phyloP scores from a whole-genome alignment of 2,113 vertebrate species.

The Rhinopomastus cyanomelas region DNA sequence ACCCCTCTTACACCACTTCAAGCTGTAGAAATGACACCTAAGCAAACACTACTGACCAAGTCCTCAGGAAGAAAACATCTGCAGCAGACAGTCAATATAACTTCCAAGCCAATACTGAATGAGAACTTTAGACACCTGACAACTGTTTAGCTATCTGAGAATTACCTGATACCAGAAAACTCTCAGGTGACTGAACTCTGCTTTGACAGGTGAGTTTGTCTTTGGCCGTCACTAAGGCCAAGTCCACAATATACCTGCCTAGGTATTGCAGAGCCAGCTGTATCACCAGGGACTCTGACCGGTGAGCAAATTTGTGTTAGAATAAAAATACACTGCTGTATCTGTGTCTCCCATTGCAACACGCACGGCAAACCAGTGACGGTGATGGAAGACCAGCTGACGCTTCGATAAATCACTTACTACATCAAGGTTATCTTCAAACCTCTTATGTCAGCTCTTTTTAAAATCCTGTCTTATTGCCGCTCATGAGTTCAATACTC shows the following conservation, averaged over 20 bases:
- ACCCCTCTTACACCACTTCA: neutral
- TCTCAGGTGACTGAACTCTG: neutral
- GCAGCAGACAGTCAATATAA: neutral
- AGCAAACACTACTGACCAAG: neutral
- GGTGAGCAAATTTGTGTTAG: neutral
- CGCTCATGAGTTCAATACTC: accelerated
- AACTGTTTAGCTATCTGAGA: neutral
- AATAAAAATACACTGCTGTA: neutral
- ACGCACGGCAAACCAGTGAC: neutral
- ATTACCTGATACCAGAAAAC: neutral
- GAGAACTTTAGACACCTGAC: neutral
- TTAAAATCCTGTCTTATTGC: neutral
- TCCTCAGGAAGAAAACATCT: neutral
- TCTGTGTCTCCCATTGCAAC: neutral
- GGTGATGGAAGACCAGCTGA: neutral
- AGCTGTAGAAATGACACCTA: neutral
- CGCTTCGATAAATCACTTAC: neutral
- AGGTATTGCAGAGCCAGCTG: neutral
- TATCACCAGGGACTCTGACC: neutral
- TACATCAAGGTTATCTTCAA: neutral
- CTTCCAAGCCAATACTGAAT: neutral
- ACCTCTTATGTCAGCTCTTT: neutral
- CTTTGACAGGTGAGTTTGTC: neutral
- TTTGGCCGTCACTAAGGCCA: neutral
- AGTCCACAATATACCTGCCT: neutral